phyloP scores from a whole-genome alignment of 2,797 vertebrate species.

The Apogon talboti region DNA sequence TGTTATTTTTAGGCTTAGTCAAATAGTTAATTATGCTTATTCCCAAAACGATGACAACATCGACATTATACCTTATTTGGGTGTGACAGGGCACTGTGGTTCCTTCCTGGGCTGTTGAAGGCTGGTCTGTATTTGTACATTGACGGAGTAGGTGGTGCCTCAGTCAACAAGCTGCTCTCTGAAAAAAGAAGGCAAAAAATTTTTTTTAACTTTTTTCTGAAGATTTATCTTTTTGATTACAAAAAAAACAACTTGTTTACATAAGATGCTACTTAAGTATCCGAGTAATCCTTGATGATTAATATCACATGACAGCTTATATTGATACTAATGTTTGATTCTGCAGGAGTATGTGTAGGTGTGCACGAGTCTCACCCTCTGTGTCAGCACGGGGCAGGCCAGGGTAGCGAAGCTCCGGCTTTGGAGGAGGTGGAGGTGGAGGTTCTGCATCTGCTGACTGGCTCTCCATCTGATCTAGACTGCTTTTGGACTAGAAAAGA shows the following conservation, averaged over 20 bases:
- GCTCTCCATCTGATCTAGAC: conserved; percentile 94
- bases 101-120: conserved; percentile 89
- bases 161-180: conserved; percentile 92
- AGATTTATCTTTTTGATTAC: too few species aligned
- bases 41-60: not conserved
- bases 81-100: conserved; percentile 84
- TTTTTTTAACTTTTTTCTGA: too few species aligned
- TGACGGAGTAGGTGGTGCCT: conserved; percentile 92
- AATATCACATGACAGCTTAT: not conserved
- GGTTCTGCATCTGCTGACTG: conserved; percentile 96
- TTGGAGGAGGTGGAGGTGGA: conserved; percentile 95
- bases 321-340: not conserved
- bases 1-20: not conserved
- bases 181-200: conserved; percentile 37
- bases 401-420: conserved; percentile 92
- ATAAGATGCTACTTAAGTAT: not conserved
- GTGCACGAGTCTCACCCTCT: conserved; percentile 73
- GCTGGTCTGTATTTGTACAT: conserved; percentile 95
- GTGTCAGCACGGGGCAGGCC: conserved; percentile 82
- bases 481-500: conserved; percentile 91
- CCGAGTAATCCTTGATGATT: not conserved
- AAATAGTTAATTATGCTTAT: not conserved
- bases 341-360: not conserved
- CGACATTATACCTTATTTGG: conserved; percentile 80
- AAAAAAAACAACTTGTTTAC: conserved; percentile 1